Percentiles rank a stretch among this genome's conserved stretches.
Evolutionary conservation across 2,113 vertebrate genomes (phyloP).

Genomic region (Plecturocebus donacophilus): DNA sequence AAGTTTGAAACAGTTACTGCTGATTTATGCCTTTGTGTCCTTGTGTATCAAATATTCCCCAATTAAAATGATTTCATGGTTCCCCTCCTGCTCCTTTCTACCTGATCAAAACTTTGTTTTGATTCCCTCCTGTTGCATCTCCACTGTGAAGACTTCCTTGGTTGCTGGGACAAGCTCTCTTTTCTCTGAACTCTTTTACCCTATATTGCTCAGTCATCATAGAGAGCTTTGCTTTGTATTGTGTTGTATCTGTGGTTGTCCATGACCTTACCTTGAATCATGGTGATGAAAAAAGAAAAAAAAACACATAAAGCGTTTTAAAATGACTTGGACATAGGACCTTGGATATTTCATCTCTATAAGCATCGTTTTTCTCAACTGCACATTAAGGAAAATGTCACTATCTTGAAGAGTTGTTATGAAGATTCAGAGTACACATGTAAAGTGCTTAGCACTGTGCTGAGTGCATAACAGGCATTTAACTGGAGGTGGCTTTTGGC

Average conservation of each 20-base stretch:
- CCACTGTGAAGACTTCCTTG: background rate
- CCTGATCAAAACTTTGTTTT: background rate
- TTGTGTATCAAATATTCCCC: background rate
- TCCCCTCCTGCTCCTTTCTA: background rate
- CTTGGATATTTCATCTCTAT: background rate
- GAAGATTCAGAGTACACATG: background rate
- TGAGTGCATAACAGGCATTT: background rate
- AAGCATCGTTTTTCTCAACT: background rate
- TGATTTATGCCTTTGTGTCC: background rate
- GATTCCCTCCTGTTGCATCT: background rate
- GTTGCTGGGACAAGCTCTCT: background rate
- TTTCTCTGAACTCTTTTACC: background rate
- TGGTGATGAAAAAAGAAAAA: background rate
- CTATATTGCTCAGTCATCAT: background rate
- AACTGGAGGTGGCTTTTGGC: background rate
- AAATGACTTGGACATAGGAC: background rate
- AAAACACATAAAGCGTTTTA: background rate
- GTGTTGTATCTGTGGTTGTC: background rate
- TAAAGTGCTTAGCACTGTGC: background rate
- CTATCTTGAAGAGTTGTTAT: background rate
- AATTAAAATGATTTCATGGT: background rate
- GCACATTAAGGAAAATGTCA: background rate
- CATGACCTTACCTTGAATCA: background rate
- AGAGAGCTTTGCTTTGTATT: accelerated
- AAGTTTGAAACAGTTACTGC: background rate